These are phyloP conservation scores for Erebia epiphron DNA, from an alignment of 2,888 invertebrate species.

Conservation along the genomic window DNA sequence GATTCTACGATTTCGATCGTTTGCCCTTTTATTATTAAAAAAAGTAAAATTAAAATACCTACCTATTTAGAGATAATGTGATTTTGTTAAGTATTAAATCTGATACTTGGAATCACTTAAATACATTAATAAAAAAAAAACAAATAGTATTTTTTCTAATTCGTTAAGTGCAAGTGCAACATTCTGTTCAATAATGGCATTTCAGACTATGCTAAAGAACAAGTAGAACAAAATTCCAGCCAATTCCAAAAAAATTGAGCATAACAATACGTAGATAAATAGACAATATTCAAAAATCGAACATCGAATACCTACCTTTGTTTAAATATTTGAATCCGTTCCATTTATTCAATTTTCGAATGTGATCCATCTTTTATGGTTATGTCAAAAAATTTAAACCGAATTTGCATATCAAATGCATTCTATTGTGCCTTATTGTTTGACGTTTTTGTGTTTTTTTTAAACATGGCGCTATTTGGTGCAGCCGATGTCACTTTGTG, in stretches of 20 bases:
- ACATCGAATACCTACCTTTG: conserved; percentile 55
- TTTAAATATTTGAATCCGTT: conserved; percentile 58
- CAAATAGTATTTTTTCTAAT: too few relatives aligned
- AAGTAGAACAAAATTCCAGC: too few relatives aligned
- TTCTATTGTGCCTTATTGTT: conserved; percentile 49
- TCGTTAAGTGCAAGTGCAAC: too few relatives aligned
- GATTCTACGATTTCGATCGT: conserved; percentile 44
- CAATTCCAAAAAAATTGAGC: too few relatives aligned
- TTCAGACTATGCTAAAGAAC: too few relatives aligned
- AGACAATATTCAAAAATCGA: conserved; percentile 52
- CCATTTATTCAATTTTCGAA: conserved; percentile 61
- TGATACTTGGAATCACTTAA: too few relatives aligned
- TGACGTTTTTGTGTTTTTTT: conserved; percentile 55
- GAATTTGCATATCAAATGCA: conserved; percentile 76
- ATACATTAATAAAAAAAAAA: too few relatives aligned
- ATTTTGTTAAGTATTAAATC: too few relatives aligned
- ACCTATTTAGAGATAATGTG: not conserved
- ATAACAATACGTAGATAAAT: conserved; percentile 38
- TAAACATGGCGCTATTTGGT: conserved; percentile 41
- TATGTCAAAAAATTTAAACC: conserved; percentile 67
- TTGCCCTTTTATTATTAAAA: conserved; percentile 36
- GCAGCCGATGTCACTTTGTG: conserved; percentile 48
- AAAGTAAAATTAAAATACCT: not conserved
- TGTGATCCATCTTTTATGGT: conserved; percentile 75
- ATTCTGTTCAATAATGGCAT: too few relatives aligned